Percentiles rank a stretch among this genome's conserved stretches.
Evolutionary conservation across 2,888 invertebrate species (phyloP).

Genomic region (Rotaria socialis): DNA sequence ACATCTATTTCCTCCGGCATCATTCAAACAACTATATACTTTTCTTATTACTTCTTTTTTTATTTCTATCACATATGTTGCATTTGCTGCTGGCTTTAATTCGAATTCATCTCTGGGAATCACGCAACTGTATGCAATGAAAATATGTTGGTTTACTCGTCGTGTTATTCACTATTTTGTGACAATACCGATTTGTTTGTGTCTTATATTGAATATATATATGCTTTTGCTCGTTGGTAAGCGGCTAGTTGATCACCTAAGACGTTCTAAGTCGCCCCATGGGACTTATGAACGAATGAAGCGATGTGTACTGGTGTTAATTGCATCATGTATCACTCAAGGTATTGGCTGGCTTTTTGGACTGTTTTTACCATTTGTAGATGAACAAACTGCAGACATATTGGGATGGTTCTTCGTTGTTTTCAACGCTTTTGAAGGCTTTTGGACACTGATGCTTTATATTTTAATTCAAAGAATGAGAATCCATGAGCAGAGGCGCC

Average conservation of each 20-base stretch:
- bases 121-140: background rate
- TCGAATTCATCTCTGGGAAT: background rate
- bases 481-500: background rate
- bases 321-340: background rate
- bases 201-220: background rate
- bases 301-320: background rate
- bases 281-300: background rate
- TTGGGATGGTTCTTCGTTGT: background rate
- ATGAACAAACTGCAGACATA: background rate
- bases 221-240: background rate
- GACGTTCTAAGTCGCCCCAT: background rate
- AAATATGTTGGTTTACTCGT: background rate
- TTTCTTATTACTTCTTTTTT: background rate
- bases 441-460: background rate
- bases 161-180: background rate
- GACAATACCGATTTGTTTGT: background rate
- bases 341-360: background rate
- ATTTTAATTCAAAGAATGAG: background rate
- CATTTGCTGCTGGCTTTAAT: background rate
- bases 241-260: background rate
- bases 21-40: background rate
- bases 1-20: background rate
- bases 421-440: background rate
- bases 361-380: background rate
- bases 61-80: background rate